A percentile compares a stretch with the other conserved stretches of the same genome.
Evolutionary conservation across 2,113 vertebrate species (phyloP).

Genomic region (Campylomormyrus tamandua): DNA sequence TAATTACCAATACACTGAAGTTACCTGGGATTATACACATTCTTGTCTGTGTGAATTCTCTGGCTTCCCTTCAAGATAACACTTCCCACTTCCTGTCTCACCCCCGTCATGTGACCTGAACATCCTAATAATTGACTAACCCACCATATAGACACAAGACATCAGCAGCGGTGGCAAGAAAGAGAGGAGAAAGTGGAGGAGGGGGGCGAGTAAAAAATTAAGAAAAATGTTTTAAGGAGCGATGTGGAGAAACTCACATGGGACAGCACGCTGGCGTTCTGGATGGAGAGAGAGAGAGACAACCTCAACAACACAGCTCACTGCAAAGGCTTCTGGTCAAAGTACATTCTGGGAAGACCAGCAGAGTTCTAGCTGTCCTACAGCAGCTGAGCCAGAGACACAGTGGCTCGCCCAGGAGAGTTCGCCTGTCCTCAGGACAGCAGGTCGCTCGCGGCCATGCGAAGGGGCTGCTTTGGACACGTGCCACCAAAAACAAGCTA

Average conservation of each 20-base stretch:
- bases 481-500: background rate
- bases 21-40: background rate
- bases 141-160: slow-evolving; percentile 17
- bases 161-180: background rate
- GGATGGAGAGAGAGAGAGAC: slow-evolving; percentile 30
- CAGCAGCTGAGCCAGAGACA: background rate
- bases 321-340: background rate
- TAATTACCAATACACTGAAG: background rate
- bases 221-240: background rate
- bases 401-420: background rate
- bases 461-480: background rate
- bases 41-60: slow-evolving; percentile 19
- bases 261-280: slow-evolving; percentile 52
- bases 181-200: background rate
- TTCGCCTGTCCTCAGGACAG: background rate
- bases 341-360: background rate
- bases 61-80: background rate
- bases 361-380: background rate
- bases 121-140: background rate
- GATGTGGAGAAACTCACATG: slow-evolving; percentile 52
- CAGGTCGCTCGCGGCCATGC: background rate
- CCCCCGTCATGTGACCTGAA: background rate
- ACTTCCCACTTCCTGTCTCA: background rate
- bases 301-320: slow-evolving; percentile 25
- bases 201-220: background rate